Conservation (phyloP, 2,113 vertebrate species). For the Bucco capensis region DNA sequence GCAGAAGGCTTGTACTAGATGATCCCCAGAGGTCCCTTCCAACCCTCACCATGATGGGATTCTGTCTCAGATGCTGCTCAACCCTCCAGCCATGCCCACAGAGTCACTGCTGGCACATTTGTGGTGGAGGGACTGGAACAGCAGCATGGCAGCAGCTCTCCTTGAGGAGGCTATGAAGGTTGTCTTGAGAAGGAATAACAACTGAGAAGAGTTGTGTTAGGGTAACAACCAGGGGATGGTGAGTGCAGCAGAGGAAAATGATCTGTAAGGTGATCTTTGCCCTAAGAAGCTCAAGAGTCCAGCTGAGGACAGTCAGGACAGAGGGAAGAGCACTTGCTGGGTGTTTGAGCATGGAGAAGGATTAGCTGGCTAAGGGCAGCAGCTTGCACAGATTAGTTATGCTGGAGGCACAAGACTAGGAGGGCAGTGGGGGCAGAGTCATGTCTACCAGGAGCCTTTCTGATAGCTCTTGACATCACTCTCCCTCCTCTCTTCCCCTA, state of each 20-base stretch:
- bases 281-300: neutral
- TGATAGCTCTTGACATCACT: neutral
- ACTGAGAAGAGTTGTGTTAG: neutral
- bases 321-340: neutral
- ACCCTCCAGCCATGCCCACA: neutral
- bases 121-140: accelerated
- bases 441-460: accelerated
- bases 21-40: too few relatives aligned
- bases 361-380: neutral
- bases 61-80: neutral
- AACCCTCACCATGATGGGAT: too few relatives aligned
- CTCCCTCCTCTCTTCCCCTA: neutral
- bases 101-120: accelerated
- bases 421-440: neutral
- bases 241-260: neutral
- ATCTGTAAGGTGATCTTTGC: neutral
- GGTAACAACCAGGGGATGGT: neutral
- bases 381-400: neutral
- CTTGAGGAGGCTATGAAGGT: neutral
- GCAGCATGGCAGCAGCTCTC: accelerated
- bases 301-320: neutral
- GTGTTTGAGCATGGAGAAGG: neutral
- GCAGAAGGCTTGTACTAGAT: too few relatives aligned
- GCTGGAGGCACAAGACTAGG: neutral
- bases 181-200: neutral